Evolutionary conservation across 2,888 invertebrate species (phyloP).

Genomic region (Rhingia rostrata): DNA sequence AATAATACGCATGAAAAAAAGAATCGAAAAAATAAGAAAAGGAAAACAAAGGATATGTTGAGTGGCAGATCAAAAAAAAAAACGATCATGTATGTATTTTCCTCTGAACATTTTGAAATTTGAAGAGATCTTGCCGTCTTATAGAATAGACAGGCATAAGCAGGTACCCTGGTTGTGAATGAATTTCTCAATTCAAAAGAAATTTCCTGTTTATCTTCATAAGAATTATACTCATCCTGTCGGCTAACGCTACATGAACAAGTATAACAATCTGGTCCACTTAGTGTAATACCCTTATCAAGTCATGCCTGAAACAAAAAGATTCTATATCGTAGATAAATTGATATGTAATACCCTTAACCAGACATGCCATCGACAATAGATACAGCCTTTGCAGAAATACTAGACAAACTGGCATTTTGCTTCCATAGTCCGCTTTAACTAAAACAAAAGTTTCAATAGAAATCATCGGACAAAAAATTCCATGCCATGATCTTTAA

Average conservation of each 20-base stretch:
- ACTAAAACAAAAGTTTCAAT: slow-evolving; percentile 12
- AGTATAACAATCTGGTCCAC: slow-evolving; percentile 1
- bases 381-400: neutral
- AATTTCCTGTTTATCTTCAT: slow-evolving; percentile 11
- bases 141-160: slow-evolving; percentile 30
- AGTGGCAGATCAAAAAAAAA: slow-evolving; percentile 70
- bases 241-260: neutral
- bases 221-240: slow-evolving; percentile 38
- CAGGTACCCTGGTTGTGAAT: slow-evolving; percentile 43
- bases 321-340: too few relatives aligned
- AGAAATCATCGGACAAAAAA: slow-evolving; percentile 3
- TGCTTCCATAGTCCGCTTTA: slow-evolving; percentile 1
- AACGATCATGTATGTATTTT: slow-evolving; percentile 31
- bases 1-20: slow-evolving; percentile 64
- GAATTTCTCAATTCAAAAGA: slow-evolving; percentile 6
- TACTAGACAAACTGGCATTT: slow-evolving; percentile 51
- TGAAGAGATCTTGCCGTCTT: slow-evolving; percentile 33
- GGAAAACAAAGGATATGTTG: slow-evolving; percentile 62
- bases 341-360: slow-evolving; percentile 11
- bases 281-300: slow-evolving; percentile 26
- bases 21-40: slow-evolving; percentile 17
- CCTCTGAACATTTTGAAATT: slow-evolving; percentile 22
- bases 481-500: slow-evolving; percentile 23
- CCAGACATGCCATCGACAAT: slow-evolving; percentile 3
- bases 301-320: neutral